Conservation (phyloP, 2,113 vertebrate genomes). For the Eptesicus fuscus region DNA sequence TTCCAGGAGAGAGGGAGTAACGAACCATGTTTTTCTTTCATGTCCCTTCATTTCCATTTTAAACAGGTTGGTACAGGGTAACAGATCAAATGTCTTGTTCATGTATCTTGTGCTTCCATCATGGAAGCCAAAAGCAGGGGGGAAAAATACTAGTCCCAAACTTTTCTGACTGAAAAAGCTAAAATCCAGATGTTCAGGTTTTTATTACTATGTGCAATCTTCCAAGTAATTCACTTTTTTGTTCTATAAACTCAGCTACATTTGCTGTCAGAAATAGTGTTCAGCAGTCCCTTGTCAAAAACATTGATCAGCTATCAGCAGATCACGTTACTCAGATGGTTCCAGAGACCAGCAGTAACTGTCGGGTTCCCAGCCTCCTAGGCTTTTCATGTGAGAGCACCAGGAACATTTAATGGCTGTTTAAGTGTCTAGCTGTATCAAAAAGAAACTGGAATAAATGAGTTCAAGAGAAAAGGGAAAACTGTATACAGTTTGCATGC, state of each 20-base stretch:
- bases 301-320: constrained; percentile 67
- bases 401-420: constrained; percentile 40
- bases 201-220: constrained; percentile 62
- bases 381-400: constrained; percentile 50
- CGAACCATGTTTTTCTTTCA: not conserved
- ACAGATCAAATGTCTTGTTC: constrained; percentile 53
- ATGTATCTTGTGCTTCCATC: constrained; percentile 62
- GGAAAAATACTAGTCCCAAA: constrained; percentile 29
- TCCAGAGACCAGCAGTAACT: constrained; percentile 35
- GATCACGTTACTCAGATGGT: constrained; percentile 52
- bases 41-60: constrained; percentile 16
- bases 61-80: constrained; percentile 49
- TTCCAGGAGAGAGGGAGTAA: constrained; percentile 8
- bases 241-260: constrained; percentile 57
- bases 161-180: constrained; percentile 63
- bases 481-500: not conserved
- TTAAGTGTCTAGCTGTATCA: constrained; percentile 34
- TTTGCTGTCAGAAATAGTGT: constrained; percentile 64
- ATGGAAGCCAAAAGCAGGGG: constrained; percentile 36
- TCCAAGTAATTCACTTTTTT: constrained; percentile 67
- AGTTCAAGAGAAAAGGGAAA: constrained; percentile 44
- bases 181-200: constrained; percentile 72
- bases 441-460: constrained; percentile 46
- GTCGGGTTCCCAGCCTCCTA: not conserved
- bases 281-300: constrained; percentile 64